Percentiles rank a stretch among this genome's conserved stretches.
phyloP scores from a whole-genome alignment of 2,888 invertebrate genomes.

The Brenthis hecate region DNA sequence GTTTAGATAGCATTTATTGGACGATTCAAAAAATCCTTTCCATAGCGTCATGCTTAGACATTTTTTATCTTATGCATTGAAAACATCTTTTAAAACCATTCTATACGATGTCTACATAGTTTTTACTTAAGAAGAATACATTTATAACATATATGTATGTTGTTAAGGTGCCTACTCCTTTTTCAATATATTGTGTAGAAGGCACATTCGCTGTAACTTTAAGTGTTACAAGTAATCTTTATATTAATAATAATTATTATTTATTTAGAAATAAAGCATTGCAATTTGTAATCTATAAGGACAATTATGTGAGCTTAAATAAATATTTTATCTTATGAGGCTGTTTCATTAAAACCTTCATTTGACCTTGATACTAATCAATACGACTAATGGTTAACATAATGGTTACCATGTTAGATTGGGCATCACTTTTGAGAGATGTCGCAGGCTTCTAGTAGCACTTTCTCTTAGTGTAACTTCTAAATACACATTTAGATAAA shows the following conservation, averaged over 20 bases:
- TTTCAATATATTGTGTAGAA: conserved; percentile 12
- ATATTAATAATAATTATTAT: conserved; percentile 48
- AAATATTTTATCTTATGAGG: conserved; percentile 74
- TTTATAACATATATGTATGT: conserved; percentile 17
- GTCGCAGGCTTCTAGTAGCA: too few species aligned
- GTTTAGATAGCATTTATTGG: conserved; percentile 11
- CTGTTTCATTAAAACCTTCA: conserved; percentile 42
- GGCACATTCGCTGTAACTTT: conserved; percentile 3
- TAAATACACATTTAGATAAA: too few species aligned
- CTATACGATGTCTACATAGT: conserved; percentile 9
- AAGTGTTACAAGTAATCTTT: conserved; percentile 24
- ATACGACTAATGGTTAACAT: too few species aligned
- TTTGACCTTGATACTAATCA: background rate
- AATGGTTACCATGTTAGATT: too few species aligned
- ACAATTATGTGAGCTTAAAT: conserved; percentile 74
- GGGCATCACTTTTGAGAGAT: too few species aligned
- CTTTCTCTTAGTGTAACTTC: too few species aligned
- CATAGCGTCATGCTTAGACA: background rate
- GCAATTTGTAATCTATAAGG: conserved; percentile 63
- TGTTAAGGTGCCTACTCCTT: conserved; percentile 9
- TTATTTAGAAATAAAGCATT: conserved; percentile 66
- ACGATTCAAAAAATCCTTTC: conserved; percentile 1
- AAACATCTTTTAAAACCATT: background rate
- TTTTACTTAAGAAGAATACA: conserved; percentile 6
- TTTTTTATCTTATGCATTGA: conserved; percentile 5